Base-by-base conservation (phyloP, 2,888 invertebrate genomes). In the Heliconius ethilla region DNA sequence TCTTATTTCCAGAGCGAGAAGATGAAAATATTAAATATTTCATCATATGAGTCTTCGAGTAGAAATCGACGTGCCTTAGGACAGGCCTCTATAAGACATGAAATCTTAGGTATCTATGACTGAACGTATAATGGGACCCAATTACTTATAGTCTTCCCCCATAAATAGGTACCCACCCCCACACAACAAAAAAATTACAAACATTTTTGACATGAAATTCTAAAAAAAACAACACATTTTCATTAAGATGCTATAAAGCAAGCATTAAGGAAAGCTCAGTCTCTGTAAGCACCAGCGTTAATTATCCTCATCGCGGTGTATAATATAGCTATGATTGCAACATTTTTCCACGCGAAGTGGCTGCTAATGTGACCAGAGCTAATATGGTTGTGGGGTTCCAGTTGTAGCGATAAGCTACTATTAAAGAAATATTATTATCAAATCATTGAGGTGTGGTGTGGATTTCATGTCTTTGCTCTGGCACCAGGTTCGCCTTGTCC, bases 251-350 rank as follows among this genome's bases (percentile, higher is more conserved):
- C 59, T 59, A 72, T 59, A 72, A 72, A 55, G 72, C 59, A 40
- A 25, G 63, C 74, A 74, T 74, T 62, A 65, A 70, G 72, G 74
- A 65, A 59, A 72, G 37, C 79, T 84, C 77, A 80, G 78, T 84
- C 81, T 78, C 80, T 80, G 83, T 81, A 80, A 75, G 33, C 76
- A 77, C 74, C 83, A 83, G 82, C 40, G 59, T 79, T 82, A 82
- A 84, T 86, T 86, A 84, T 83, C 83, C 88, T 91, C 90, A 91
- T 90, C 90, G 91, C 85, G 82, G 85, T 83, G 92, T 90, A 93
- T 93, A 93, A 93, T 92, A 91, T 89, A 88, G 84, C 89, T 80
- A 91, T 92, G 86, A 91, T 88, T 84, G 85, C 83, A 81, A 83
- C 83, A 90, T 89, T 91, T 90, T 90, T 89, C 90, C 86, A 81